Percentiles rank a stretch among this genome's conserved stretches.
Evolutionary conservation across 2,113 vertebrate genomes (phyloP).

Genomic region (Cacatua alba): DNA sequence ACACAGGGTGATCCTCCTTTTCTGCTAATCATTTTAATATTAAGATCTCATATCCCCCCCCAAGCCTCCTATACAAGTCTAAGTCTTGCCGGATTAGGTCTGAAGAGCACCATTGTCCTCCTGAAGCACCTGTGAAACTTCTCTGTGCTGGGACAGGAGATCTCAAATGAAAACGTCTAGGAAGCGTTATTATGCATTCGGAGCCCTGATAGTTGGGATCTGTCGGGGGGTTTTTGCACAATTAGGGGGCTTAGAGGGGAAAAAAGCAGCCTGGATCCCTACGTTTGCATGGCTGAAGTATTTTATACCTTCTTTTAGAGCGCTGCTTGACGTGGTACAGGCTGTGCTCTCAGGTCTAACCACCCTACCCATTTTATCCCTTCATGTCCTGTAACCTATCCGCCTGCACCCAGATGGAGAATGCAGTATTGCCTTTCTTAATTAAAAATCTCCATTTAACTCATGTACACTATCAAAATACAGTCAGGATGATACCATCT

Average conservation of each 20-base stretch:
- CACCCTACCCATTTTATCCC: background rate
- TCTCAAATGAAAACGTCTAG: background rate
- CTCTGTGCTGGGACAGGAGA: background rate
- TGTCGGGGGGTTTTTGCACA: background rate
- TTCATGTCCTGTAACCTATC: constrained; percentile 2
- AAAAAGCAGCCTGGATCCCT: background rate
- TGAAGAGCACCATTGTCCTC: constrained; percentile 46
- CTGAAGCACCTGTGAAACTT: constrained; percentile 58
- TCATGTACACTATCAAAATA: constrained; percentile 6
- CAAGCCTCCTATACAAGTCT: background rate
- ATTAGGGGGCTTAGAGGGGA: background rate
- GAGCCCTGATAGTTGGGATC: background rate
- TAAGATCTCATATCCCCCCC: constrained; percentile 54
- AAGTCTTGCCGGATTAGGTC: constrained; percentile 29
- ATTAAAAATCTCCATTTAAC: constrained; percentile 57
- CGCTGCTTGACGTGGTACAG: background rate
- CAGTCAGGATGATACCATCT: constrained; percentile 43
- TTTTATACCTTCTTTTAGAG: background rate
- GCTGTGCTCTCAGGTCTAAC: background rate
- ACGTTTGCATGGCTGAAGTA: background rate
- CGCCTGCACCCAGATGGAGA: background rate
- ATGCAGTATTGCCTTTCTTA: constrained; percentile 51
- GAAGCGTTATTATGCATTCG: background rate
- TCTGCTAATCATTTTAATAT: constrained; percentile 55
- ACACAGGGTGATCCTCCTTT: constrained; percentile 34